Evolutionary conservation across 2,888 invertebrate genomes (phyloP).

Genomic region (Pemphredon lugubris): DNA sequence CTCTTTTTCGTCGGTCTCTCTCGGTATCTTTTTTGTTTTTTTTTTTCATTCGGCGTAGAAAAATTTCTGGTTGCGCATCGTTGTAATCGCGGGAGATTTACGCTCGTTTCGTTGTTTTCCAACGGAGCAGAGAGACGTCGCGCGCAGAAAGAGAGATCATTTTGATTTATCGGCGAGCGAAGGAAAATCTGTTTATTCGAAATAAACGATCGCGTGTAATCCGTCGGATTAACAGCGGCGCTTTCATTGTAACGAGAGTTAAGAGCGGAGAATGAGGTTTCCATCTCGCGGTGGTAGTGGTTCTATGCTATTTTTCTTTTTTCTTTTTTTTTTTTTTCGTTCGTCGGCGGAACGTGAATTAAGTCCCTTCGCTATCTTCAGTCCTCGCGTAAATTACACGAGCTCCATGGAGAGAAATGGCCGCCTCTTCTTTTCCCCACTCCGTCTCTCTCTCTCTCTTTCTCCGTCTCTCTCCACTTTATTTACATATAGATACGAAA

Average conservation of each 20-base stretch:
- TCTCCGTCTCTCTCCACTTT: constrained; percentile 62
- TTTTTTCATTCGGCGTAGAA: too few species aligned
- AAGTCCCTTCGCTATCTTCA: constrained; percentile 69
- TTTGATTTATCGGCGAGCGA: too few species aligned
- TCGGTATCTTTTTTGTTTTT: neutral
- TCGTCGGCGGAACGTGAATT: constrained; percentile 63
- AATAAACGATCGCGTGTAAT: constrained; percentile 49
- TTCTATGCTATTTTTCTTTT: constrained; percentile 36
- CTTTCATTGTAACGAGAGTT: constrained; percentile 50
- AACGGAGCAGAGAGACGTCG: too few species aligned
- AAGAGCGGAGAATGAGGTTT: constrained; percentile 69
- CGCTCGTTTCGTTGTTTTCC: too few species aligned
- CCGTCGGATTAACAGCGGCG: constrained; percentile 38
- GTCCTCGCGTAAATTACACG: constrained; percentile 68
- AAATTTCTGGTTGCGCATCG: too few species aligned
- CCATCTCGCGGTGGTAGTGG: constrained; percentile 59
- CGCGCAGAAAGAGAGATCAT: too few species aligned
- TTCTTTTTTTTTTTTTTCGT: constrained; percentile 31
- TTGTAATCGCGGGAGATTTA: too few species aligned
- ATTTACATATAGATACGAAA: constrained; percentile 79
- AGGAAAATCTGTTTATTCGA: constrained; percentile 35
- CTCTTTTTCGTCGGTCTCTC: neutral
- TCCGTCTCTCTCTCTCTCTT: constrained; percentile 12
- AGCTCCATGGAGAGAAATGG: constrained; percentile 68
- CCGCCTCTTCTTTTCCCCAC: constrained; percentile 62